Evolutionary conservation across 1,140 invertebrate species (phyloP).

Genomic region (Anthonomus grandis): DNA sequence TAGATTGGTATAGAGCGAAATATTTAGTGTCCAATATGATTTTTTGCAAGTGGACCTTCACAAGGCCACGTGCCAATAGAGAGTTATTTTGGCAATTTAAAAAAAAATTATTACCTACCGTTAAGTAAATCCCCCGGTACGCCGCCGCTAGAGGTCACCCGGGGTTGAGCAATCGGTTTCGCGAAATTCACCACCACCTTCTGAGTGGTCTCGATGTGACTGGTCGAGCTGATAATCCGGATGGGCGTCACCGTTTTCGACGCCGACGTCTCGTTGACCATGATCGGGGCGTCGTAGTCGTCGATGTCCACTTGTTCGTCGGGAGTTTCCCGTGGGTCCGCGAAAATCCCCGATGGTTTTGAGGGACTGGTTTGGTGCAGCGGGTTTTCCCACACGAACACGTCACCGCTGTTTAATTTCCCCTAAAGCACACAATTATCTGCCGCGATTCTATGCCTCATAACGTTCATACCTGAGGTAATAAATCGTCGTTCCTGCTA

Average conservation of each 20-base stretch:
- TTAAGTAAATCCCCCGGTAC: too few species aligned
- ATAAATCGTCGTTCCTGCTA: conserved; percentile 21
- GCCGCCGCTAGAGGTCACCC: too few species aligned
- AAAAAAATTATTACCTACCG: too few species aligned
- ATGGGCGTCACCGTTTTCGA: conserved; percentile 40
- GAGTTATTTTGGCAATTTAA: too few species aligned
- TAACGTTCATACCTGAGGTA: conserved; percentile 4
- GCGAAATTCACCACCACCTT: conserved; percentile 13
- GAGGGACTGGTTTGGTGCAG: conserved; percentile 57
- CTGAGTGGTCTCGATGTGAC: conserved; percentile 3
- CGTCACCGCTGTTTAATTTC: conserved; percentile 53
- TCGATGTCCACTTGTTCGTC: conserved; percentile 68
- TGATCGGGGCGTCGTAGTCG: conserved; percentile 54
- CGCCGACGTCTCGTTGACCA: conserved; percentile 40
- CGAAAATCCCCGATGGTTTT: conserved; percentile 33
- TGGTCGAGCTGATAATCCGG: conserved; percentile 33
- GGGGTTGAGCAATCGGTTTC: too few species aligned
- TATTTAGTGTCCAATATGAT: too few species aligned
- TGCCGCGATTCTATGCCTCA: too few species aligned
- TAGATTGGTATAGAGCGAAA: too few species aligned
- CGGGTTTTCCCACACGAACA: conserved; percentile 76
- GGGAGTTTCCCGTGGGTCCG: conserved; percentile 58
- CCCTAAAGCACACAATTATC: too few species aligned
- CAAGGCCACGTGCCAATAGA: too few species aligned
- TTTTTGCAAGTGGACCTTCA: too few species aligned